These are phyloP conservation scores for Pararge aegeria DNA, from an alignment of 1,140 invertebrate species.

Conservation along the genomic window DNA sequence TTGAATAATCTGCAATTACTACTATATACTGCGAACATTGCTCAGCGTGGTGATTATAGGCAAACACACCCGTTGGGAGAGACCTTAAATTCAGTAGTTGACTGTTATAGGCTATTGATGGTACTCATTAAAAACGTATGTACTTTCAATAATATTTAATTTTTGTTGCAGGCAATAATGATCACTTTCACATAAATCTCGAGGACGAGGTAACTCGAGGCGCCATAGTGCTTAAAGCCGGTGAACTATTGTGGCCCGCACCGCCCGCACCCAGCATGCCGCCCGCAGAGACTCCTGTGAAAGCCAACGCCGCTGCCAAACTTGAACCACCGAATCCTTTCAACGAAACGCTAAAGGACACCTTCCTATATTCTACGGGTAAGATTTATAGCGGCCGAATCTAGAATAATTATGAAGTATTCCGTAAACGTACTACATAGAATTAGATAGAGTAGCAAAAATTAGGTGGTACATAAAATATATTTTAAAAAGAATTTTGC, in stretches of 20 bases:
- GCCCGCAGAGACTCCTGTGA: slow-evolving; percentile 62
- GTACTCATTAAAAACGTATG: not conserved
- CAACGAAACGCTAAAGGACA: slow-evolving; percentile 82
- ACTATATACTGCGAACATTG: no score
- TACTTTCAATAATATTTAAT: no score
- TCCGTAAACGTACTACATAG: no score
- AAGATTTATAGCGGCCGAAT: slow-evolving; percentile 9
- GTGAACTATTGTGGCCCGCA: slow-evolving; percentile 90
- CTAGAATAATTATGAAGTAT: not conserved
- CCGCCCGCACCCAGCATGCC: slow-evolving; percentile 81
- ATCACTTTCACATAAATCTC: slow-evolving; percentile 90
- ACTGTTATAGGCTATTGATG: no score
- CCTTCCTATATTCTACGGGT: slow-evolving; percentile 87
- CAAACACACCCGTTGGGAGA: no score
- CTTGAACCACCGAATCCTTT: slow-evolving; percentile 76
- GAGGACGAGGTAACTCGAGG: slow-evolving; percentile 93
- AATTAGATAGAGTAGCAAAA: no score
- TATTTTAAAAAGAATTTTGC: no score
- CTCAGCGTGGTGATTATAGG: no score
- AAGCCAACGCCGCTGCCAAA: slow-evolving; percentile 56
- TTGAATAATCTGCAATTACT: no score
- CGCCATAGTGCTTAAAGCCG: slow-evolving; percentile 87
- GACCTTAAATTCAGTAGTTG: no score
- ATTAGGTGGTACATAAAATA: no score
- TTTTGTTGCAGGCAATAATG: slow-evolving; percentile 80